Evolutionary conservation across 2,888 invertebrate species (phyloP), one percentile per base, ranked within the genome.

Genomic region (Arctia plantaginis): DNA sequence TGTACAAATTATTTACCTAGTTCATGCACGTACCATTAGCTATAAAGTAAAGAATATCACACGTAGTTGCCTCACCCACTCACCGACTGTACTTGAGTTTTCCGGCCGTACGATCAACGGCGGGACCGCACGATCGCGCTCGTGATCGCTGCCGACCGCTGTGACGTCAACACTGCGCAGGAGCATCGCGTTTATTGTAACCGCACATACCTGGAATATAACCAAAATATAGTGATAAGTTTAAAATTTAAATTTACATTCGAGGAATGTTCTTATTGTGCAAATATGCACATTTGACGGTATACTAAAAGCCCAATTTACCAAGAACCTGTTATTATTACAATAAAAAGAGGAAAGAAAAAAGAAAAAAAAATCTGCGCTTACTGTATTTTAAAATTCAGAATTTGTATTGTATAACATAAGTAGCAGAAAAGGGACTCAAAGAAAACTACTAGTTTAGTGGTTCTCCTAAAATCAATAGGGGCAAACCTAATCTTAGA

Each of bases 151-250:
- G 77, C 80, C 77, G 73, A 77, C 74, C 85, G 80, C 85, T 81
- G 85, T 85, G 87, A 85, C 86, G 85, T 89, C 88, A 89, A 83
- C 86, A 84, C 83, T 83, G 85, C 87, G 87, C 87, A 82, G 87
- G 84, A 80, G 80, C 80, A 75, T 81, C 86, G 86, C 88, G 86
- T 86, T 92, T 85, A 94, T 87, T 94, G 90, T 82, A 95, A 91
- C 81, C 95, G 95, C 94, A 94, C 93, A 91, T 95, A 95, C 90
- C 95, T 95, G 92, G n/a, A 92, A 85, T 33, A 44, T 71, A 41
- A 39, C 33, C 62, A 72, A 69, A 30, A 20, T 7, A 18, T 39
- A 6, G 18, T 39, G 55, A 82, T 76, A 71, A 73, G 72, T 75
- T 39, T 66, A 30, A 30, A 27, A 18, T 18, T 35, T 35, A 35